Conservation (phyloP, 2,797 vertebrate species). For the Helarctos malayanus region DNA sequence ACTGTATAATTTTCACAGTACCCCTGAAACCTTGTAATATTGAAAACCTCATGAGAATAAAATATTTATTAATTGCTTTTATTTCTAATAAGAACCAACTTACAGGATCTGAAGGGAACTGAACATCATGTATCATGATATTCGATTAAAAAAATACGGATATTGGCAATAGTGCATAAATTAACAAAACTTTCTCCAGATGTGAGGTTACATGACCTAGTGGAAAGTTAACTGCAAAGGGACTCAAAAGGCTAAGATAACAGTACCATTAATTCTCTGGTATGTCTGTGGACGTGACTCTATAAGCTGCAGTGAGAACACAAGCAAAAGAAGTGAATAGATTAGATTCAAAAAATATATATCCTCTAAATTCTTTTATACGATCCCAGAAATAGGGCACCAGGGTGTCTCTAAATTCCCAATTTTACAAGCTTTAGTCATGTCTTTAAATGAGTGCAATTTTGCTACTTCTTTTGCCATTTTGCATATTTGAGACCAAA, state of each 20-base stretch:
- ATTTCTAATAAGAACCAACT: background rate
- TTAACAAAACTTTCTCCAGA: background rate
- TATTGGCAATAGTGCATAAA: background rate
- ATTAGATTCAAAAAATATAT: background rate
- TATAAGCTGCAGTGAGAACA: background rate
- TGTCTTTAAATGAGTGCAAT: background rate
- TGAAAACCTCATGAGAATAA: background rate
- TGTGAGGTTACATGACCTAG: background rate
- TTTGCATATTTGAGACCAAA: background rate
- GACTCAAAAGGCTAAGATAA: background rate
- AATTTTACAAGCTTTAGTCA: background rate
- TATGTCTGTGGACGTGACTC: background rate
- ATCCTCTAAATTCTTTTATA: background rate
- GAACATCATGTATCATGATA: background rate
- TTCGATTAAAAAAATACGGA: background rate
- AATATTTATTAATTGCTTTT: background rate
- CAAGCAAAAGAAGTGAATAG: background rate
- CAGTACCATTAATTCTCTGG: background rate
- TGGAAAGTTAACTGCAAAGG: background rate
- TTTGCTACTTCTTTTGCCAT: background rate
- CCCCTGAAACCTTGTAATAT: background rate
- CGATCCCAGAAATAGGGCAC: background rate
- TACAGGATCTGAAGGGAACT: background rate
- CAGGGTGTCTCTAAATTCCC: background rate
- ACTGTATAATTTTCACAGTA: background rate